These are phyloP conservation scores for Todiramphus saurophagus DNA, from an alignment of 2,113 vertebrate species.

Conservation along the genomic window DNA sequence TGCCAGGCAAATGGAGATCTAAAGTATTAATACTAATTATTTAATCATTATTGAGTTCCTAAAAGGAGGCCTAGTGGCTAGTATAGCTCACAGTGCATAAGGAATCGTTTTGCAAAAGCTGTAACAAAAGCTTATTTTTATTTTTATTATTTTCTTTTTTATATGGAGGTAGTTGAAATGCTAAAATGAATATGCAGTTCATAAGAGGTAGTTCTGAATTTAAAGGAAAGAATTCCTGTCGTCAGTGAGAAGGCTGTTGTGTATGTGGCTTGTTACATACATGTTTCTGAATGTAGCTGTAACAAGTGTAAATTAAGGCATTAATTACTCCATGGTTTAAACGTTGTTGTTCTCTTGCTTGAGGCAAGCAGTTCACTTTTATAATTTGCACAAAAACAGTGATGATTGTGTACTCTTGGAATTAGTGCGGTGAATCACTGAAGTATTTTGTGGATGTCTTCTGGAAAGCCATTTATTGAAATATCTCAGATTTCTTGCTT, in stretches of 20 bases:
- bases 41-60: accelerated
- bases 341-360: neutral
- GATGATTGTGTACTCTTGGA: neutral
- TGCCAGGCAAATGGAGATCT: neutral
- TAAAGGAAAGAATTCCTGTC: neutral
- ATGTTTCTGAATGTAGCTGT: neutral
- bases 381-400: neutral
- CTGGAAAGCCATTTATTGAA: neutral
- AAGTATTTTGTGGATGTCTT: neutral
- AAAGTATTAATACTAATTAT: neutral
- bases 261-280: neutral
- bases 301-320: neutral
- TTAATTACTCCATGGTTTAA: neutral
- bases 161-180: neutral
- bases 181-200: neutral
- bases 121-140: neutral
- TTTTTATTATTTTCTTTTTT: neutral
- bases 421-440: neutral
- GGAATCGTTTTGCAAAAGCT: neutral
- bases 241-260: neutral
- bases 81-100: neutral
- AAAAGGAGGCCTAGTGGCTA: neutral
- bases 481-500: neutral
- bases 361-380: neutral
- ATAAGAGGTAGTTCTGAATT: neutral